Evolutionary conservation across 2,113 vertebrate species (phyloP).

Genomic region (Bagarius yarrelli): DNA sequence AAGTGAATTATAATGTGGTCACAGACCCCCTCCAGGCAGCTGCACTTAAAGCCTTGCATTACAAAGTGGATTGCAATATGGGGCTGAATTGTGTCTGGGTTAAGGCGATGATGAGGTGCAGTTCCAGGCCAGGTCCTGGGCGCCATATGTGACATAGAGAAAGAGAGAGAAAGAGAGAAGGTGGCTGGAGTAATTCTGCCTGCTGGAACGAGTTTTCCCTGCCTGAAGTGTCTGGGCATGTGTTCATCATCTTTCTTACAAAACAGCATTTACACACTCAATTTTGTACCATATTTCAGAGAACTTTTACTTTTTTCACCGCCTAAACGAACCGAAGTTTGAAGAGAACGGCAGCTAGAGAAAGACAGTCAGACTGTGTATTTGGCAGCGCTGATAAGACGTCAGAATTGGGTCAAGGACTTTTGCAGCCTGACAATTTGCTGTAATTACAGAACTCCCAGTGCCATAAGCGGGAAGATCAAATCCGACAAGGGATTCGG

Average conservation of each 20-base stretch:
- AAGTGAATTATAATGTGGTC: slow-evolving; percentile 49
- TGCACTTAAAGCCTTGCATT: slow-evolving; percentile 38
- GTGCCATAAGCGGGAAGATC: slow-evolving; percentile 52
- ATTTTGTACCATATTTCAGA: slow-evolving; percentile 40
- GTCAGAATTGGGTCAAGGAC: slow-evolving; percentile 57
- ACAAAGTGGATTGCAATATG: slow-evolving; percentile 34
- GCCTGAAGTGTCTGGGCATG: slow-evolving; percentile 42
- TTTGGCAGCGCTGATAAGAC: slow-evolving; percentile 47
- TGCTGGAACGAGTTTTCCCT: slow-evolving; percentile 40
- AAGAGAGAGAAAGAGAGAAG: not conserved
- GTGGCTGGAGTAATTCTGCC: slow-evolving; percentile 44
- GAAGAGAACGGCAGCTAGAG: slow-evolving; percentile 29
- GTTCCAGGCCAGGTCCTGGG: slow-evolving; percentile 46
- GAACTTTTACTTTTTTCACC: slow-evolving; percentile 31
- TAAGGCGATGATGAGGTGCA: slow-evolving; percentile 44
- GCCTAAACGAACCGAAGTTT: slow-evolving; percentile 18
- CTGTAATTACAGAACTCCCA: slow-evolving; percentile 57
- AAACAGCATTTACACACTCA: slow-evolving; percentile 46
- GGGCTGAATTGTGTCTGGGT: slow-evolving; percentile 49
- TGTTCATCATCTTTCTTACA: slow-evolving; percentile 44
- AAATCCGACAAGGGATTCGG: slow-evolving; percentile 55
- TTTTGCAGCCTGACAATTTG: slow-evolving; percentile 32
- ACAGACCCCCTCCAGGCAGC: slow-evolving; percentile 38
- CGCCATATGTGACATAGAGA: slow-evolving; percentile 34
- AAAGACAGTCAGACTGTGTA: slow-evolving; percentile 4